These are phyloP conservation scores for Caenorhabditis becei DNA, from an alignment of 2,888 invertebrate species.

Conservation along the genomic window DNA sequence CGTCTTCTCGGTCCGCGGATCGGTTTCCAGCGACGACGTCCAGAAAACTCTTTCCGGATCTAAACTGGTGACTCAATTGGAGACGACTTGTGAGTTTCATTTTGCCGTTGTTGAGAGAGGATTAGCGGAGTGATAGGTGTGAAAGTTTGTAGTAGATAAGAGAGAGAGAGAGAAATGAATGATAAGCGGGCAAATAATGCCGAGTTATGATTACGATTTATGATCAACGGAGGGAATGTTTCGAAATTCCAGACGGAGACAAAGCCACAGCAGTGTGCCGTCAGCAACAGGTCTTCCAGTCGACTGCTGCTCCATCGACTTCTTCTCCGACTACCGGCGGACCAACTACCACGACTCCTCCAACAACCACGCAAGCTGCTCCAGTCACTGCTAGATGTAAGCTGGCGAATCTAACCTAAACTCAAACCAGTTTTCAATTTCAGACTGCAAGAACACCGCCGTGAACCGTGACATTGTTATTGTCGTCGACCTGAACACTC, in stretches of 20 bases:
- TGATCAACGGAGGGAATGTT: constrained; percentile 15
- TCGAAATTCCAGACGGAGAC: constrained; percentile 55
- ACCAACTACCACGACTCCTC: not conserved
- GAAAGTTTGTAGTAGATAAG: constrained; percentile 45
- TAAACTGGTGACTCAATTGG: constrained; percentile 42
- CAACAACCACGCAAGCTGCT: not conserved
- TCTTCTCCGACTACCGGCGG: not conserved
- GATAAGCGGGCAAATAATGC: constrained; percentile 30
- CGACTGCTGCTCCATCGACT: not conserved
- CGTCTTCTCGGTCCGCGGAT: constrained; percentile 52
- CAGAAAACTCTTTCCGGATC: constrained; percentile 36
- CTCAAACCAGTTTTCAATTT: no score
- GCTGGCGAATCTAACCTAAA: not conserved
- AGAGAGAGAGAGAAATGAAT: no score
- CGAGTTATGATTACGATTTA: constrained; percentile 21
- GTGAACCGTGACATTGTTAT: constrained; percentile 48
- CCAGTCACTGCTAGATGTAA: constrained; percentile 35
- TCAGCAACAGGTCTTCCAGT: constrained; percentile 26
- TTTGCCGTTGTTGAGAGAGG: not conserved
- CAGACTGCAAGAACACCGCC: constrained; percentile 49
- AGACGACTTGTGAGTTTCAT: constrained; percentile 56
- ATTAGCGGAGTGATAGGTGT: constrained; percentile 34
- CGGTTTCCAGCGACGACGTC: constrained; percentile 35
- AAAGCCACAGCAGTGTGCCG: constrained; percentile 53
- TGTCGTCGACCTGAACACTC: constrained; percentile 47